These are phyloP conservation scores for Drosophila quadrilineata DNA, from an alignment of 1,140 invertebrate species.

Conservation along the genomic window DNA sequence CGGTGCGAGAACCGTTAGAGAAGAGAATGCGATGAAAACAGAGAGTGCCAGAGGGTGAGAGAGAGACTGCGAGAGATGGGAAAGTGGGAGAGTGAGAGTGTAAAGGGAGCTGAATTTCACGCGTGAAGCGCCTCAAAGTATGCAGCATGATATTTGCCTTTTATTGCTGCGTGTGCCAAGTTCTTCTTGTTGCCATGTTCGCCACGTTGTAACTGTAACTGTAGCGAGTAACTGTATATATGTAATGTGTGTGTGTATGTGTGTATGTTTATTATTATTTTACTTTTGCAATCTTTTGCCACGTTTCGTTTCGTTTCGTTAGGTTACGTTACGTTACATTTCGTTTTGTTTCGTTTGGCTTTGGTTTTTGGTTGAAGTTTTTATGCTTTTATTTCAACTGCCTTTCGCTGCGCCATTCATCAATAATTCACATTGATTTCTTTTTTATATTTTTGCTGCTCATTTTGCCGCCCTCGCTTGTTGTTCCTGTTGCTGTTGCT, in stretches of 20 bases:
- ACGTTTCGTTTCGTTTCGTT: constrained; percentile 47
- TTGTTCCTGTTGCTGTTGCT: background rate
- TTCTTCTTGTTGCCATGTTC: constrained; percentile 8
- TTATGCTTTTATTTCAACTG: constrained; percentile 35
- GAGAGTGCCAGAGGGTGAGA: background rate
- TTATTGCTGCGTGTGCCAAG: constrained; percentile 57
- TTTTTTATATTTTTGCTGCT: constrained; percentile 22
- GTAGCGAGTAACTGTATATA: constrained; percentile 32
- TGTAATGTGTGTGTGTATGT: constrained; percentile 38
- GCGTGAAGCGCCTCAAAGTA: constrained; percentile 68
- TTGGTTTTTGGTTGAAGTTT: constrained; percentile 24
- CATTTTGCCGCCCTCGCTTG: constrained; percentile 13
- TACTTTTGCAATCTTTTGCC: constrained; percentile 62
- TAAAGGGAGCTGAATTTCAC: constrained; percentile 45
- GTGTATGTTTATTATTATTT: constrained; percentile 61
- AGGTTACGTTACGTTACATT: no score
- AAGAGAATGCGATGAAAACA: background rate
- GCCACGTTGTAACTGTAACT: constrained; percentile 1
- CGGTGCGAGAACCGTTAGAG: constrained; percentile 9
- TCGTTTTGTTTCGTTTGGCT: no score
- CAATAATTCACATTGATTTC: constrained; percentile 79
- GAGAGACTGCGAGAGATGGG: background rate
- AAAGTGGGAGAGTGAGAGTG: background rate
- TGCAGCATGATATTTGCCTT: constrained; percentile 74
- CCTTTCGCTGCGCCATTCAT: constrained; percentile 62